Conservation (phyloP, 2,888 invertebrate species). For the Rotaria socialis region DNA sequence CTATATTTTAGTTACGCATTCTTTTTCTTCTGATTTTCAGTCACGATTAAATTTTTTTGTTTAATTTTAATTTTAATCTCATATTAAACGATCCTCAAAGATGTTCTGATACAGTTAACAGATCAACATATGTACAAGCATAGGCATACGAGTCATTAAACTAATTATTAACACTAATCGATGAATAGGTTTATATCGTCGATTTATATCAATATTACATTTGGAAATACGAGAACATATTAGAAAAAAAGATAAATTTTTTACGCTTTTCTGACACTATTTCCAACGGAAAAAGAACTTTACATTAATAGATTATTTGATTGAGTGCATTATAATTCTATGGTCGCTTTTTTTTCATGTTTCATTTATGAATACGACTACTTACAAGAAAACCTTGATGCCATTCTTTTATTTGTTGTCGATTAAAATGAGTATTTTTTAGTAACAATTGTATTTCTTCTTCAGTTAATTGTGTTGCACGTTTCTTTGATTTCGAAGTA, state of each 20-base stretch:
- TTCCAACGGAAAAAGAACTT: background rate
- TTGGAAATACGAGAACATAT: background rate
- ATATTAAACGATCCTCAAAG: background rate
- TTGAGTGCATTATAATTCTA: background rate
- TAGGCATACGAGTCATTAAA: background rate
- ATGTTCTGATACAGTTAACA: background rate
- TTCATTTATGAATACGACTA: background rate
- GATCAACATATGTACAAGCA: background rate
- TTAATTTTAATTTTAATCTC: background rate
- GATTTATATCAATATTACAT: background rate
- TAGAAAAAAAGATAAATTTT: background rate
- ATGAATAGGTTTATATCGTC: background rate
- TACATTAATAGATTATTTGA: background rate
- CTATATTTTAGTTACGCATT: no score
- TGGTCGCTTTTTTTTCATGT: background rate
- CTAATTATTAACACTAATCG: background rate
- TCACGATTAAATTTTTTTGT: no score
- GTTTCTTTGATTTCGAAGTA: constrained; percentile 11
- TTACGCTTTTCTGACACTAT: background rate
- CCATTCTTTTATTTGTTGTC: constrained; percentile 46
- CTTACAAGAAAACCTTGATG: constrained; percentile 45
- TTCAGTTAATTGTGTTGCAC: constrained; percentile 40
- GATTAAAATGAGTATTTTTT: constrained; percentile 45
- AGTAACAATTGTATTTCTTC: constrained; percentile 44
- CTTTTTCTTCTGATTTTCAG: no score